A percentile compares a stretch with the other conserved stretches of the same genome.
Conservation (phyloP, 2,113 vertebrate genomes). For the Micromys minutus region DNA sequence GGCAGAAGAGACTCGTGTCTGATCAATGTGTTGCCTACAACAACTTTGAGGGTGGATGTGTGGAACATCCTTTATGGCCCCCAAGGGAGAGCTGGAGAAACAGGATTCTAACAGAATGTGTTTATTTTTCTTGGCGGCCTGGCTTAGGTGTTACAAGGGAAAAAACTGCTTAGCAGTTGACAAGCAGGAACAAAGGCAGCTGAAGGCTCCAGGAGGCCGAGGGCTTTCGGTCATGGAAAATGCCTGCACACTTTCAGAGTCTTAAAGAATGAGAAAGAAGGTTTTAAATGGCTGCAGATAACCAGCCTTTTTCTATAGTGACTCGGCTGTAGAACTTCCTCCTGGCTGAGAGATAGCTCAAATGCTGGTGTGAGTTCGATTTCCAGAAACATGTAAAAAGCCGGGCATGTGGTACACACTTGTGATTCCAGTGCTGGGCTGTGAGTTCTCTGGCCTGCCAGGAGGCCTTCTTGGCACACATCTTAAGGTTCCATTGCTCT, state of each 20-base stretch:
- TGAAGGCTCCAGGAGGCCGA: accelerated
- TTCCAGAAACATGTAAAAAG: neutral
- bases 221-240: neutral
- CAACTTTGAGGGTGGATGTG: neutral
- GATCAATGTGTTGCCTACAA: accelerated
- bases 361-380: neutral
- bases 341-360: neutral
- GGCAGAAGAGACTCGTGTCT: neutral
- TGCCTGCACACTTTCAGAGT: neutral
- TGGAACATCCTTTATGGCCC: neutral
- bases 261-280: neutral
- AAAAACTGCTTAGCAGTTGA: neutral
- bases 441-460: neutral
- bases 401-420: neutral
- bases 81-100: neutral
- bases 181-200: neutral
- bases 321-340: neutral
- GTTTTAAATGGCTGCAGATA: neutral
- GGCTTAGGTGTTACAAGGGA: neutral
- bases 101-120: neutral
- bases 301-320: neutral
- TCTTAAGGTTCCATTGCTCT: too few relatives aligned
- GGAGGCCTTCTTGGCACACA: neutral
- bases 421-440: neutral
- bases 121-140: neutral